A percentile compares a stretch with the other conserved stretches of the same genome.
These are phyloP conservation scores for Rhadina sibilatrix DNA, from an alignment of 2,113 vertebrate genomes.

Conservation along the genomic window DNA sequence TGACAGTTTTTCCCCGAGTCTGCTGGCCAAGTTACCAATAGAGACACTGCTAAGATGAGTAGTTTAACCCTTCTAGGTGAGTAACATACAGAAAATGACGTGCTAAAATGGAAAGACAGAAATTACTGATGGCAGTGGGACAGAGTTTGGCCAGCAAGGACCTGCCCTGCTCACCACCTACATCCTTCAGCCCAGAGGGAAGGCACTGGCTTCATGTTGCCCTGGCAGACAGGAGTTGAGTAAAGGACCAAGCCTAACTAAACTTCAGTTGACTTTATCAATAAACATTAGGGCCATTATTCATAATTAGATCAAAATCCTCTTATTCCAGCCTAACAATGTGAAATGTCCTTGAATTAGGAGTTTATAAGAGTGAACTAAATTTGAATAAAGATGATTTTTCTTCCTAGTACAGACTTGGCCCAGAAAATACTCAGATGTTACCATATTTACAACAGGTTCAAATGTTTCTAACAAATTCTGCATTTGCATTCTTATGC, in stretches of 20 bases:
- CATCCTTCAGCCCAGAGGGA: not conserved
- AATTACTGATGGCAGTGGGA: not conserved
- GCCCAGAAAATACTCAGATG: not conserved
- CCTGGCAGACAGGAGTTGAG: not conserved
- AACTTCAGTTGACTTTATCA: not conserved
- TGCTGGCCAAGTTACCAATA: not conserved
- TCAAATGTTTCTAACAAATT: slow-evolving; percentile 3
- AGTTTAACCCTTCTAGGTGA: not conserved
- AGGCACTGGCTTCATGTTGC: not conserved
- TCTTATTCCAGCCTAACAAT: not conserved
- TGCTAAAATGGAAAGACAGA: not conserved
- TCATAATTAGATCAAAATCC: not conserved
- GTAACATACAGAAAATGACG: rapidly evolving
- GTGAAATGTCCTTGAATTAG: not conserved
- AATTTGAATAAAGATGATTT: not conserved
- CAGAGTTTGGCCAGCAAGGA: not conserved
- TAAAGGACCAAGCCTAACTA: not conserved
- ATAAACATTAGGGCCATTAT: not conserved
- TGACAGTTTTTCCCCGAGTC: not conserved
- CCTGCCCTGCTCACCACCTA: not conserved
- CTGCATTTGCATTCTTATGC: not conserved
- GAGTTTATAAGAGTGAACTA: not conserved
- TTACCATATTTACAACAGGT: not conserved
- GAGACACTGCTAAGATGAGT: not conserved
- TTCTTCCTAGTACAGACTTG: not conserved